Conservation (phyloP, 2,113 vertebrate genomes). For the Boulengeromyrus knoepffleri region DNA sequence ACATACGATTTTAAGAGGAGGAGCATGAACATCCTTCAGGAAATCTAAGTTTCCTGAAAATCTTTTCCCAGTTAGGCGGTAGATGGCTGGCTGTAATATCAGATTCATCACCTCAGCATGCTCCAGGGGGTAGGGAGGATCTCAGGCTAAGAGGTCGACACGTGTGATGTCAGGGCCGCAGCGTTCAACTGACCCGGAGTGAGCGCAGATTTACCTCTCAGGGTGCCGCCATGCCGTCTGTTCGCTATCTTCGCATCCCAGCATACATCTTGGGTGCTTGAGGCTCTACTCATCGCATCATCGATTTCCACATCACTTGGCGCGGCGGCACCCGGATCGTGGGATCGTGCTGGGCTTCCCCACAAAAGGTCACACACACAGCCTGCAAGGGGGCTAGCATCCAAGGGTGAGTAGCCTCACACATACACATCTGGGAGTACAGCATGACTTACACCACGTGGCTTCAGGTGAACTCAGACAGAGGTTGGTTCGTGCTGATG, state of each 20-base stretch:
- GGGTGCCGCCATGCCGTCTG: not conserved
- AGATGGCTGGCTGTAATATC: not conserved
- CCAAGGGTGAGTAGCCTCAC: not conserved
- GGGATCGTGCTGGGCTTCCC: not conserved
- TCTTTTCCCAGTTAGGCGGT: not conserved
- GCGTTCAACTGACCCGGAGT: constrained; percentile 2
- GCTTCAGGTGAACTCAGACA: not conserved
- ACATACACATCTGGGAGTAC: not conserved
- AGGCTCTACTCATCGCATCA: constrained; percentile 13
- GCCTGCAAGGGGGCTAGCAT: not conserved
- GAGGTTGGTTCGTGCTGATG: not conserved
- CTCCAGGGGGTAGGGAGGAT: not conserved
- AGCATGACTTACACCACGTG: not conserved
- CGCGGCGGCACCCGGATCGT: not conserved
- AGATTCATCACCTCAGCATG: not conserved
- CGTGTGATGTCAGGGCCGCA: not conserved
- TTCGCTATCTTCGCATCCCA: constrained; percentile 23
- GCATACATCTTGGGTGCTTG: constrained; percentile 9
- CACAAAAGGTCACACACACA: not conserved
- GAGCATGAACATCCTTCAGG: not conserved
- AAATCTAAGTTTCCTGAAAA: not conserved
- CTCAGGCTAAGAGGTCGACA: not conserved
- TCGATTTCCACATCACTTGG: constrained; percentile 17
- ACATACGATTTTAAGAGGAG: not conserved
- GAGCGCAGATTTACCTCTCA: not conserved